Evolutionary conservation across 2,113 vertebrate species (phyloP), one percentile per base, ranked within the genome.

Genomic region (Ochotona princeps): DNA sequence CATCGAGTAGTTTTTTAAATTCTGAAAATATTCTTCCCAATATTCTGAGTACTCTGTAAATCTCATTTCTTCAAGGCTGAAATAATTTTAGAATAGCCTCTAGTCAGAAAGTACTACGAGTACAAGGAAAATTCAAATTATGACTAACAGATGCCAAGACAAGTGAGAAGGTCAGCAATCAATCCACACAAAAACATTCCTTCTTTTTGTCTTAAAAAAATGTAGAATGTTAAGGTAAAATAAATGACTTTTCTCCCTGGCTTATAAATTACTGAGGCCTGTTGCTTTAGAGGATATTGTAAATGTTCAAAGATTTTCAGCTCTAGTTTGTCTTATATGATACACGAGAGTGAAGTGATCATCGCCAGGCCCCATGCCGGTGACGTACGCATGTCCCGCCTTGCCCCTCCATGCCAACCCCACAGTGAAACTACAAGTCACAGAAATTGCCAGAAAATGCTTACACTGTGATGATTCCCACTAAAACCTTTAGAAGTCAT

Each of bases 331-430:
- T 32, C n/a, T 12, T 35, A 1, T 5, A 30, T 35, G 30, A 76
- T 54, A 38, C 18, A 4, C 35, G 23, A 47, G 35, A 18, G 47
- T n/a, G 61, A 17, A 54, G 14, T 18, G 35, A 8, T 44, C 49
- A 14, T 23, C 11, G 12, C 76, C 65, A 35, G 51, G 10, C 21
- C 70, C 4, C 15, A 3, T 3, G 11, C 28, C 8, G 21, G 21
- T 3, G 13, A 69, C 32, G 0, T 1, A 10, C 8, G 1, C 0
- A 0, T 14, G 80, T 2, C 44, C 69, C 8, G 0, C 26, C 0
- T 12, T 3, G 9, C 32, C 35, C 28, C 1, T 17, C 18, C 0
- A 0, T 8, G 8, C 30, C 49, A 1, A 6, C 20, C 35, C 13
- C 9, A 60, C 20, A 9, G 12, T 32, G 32, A 73, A 76, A 8